A percentile compares a stretch with the other conserved stretches of the same genome.
These are phyloP conservation scores for Haemorhous mexicanus DNA, from an alignment of 2,113 vertebrate genomes.

Conservation along the genomic window DNA sequence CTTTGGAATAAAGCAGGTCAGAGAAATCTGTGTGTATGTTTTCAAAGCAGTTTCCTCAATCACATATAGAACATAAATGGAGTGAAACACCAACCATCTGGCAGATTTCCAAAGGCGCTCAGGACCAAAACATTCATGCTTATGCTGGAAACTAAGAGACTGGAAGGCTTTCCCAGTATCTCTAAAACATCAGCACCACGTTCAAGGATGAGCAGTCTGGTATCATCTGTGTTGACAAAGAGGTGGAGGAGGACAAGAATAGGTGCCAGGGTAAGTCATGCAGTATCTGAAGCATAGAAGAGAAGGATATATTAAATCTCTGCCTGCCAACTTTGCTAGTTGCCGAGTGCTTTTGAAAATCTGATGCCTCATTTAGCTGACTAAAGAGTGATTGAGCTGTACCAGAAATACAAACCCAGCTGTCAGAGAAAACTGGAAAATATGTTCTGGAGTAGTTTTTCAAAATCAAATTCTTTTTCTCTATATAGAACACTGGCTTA, in stretches of 20 bases:
- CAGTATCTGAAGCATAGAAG: background rate
- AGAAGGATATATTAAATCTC: background rate
- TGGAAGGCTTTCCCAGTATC: background rate
- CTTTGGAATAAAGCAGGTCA: background rate
- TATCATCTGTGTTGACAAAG: conserved; percentile 2
- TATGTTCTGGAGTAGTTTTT: conserved; percentile 4
- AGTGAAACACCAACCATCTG: background rate
- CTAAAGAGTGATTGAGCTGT: conserved; percentile 39
- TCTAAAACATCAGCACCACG: background rate
- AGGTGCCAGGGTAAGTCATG: background rate
- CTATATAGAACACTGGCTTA: background rate
- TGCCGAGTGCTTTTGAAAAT: conserved; percentile 24
- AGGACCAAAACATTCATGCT: background rate
- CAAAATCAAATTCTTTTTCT: background rate
- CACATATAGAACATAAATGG: background rate
- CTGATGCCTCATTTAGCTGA: conserved; percentile 42
- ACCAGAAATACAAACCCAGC: conserved; percentile 38
- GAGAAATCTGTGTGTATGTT: background rate
- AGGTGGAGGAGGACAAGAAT: background rate
- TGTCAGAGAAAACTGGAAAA: conserved; percentile 42
- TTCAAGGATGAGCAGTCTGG: conserved; percentile 2
- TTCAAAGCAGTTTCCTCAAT: background rate
- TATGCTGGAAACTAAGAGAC: background rate
- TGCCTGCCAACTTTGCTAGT: background rate
- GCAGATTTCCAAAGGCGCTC: background rate